phyloP scores from a whole-genome alignment of 2,797 vertebrate genomes.

The Apodemus agrarius region DNA sequence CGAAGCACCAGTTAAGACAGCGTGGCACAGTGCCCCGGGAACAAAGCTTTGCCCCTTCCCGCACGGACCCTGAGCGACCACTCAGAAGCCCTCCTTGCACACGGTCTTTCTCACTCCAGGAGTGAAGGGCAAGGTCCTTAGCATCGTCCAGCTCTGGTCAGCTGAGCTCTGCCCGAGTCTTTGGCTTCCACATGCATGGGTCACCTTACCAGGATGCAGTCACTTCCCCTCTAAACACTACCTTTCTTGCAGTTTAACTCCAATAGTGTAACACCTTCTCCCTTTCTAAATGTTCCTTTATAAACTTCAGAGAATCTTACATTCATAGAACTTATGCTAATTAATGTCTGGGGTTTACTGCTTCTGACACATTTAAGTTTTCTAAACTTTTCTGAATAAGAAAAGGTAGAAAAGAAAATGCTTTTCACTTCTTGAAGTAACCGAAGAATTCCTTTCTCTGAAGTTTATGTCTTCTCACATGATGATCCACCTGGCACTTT shows the following conservation, averaged over 20 bases:
- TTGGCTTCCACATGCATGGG: no score
- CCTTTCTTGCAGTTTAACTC: neutral
- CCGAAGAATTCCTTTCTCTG: neutral
- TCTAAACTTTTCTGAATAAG: neutral
- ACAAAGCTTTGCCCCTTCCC: neutral
- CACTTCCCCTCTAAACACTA: neutral
- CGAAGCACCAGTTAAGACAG: neutral
- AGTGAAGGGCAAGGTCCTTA: neutral
- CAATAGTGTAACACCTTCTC: neutral
- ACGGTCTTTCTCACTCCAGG: neutral
- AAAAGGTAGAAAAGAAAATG: neutral
- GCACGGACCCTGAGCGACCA: neutral
- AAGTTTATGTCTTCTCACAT: neutral
- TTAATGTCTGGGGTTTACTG: neutral
- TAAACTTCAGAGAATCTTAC: neutral
- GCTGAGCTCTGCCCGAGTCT: neutral
- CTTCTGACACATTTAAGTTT: neutral
- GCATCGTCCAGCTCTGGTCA: neutral
- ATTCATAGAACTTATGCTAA: neutral
- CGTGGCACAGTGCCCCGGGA: neutral
- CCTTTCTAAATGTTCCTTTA: neutral
- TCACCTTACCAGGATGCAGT: neutral
- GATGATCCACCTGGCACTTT: neutral
- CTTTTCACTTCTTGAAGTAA: neutral
- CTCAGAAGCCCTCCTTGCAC: neutral